These are phyloP conservation scores for Lycocerus yunnanus DNA, from an alignment of 2,888 invertebrate species.

Conservation along the genomic window DNA sequence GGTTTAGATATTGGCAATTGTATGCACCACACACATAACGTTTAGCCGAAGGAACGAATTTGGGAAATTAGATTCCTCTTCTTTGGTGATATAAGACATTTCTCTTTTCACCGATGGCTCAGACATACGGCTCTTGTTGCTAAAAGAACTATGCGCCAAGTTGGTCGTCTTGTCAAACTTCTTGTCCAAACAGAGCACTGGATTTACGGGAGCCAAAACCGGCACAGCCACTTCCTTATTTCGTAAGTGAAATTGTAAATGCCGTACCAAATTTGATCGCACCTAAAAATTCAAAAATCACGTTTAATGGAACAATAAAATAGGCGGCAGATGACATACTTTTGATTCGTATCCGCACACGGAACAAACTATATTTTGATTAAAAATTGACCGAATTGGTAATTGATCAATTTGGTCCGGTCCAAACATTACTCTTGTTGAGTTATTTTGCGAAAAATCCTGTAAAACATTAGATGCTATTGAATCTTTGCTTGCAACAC, in stretches of 20 bases:
- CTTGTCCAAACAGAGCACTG: conserved; percentile 77
- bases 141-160: conserved; percentile 69
- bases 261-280: conserved; percentile 71
- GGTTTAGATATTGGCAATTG: conserved; percentile 72
- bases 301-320: neutral
- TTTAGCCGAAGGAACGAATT: conserved; percentile 33
- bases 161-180: conserved; percentile 87
- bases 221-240: conserved; percentile 66
- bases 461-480: neutral
- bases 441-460: neutral
- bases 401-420: conserved; percentile 68
- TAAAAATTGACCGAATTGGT: conserved; percentile 69
- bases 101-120: conserved; percentile 34
- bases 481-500: conserved; percentile 12
- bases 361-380: conserved; percentile 65
- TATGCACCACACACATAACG: conserved; percentile 71
- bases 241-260: conserved; percentile 68
- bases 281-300: conserved; percentile 49
- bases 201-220: conserved; percentile 75
- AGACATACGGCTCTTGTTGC: conserved; percentile 53
- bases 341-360: conserved; percentile 72
- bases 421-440: conserved; percentile 50
- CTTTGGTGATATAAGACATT: conserved; percentile 10
- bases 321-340: conserved; percentile 27
- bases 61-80: conserved; percentile 19